Evolutionary conservation across 2,888 invertebrate genomes (phyloP).

Genomic region (Zaprionus obscuricornis): DNA sequence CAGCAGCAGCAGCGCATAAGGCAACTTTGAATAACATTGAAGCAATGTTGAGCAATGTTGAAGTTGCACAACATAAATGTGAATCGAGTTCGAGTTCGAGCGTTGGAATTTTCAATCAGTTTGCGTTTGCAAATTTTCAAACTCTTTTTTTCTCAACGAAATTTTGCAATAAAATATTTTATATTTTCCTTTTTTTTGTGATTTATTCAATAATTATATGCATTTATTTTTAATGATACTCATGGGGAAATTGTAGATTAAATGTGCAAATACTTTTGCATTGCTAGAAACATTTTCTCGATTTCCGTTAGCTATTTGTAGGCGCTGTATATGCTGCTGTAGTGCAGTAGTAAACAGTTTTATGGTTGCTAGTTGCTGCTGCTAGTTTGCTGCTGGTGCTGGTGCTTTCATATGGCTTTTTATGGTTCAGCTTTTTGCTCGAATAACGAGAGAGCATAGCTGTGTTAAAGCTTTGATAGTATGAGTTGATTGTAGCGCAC

Average conservation of each 20-base stretch:
- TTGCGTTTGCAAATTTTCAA: neutral
- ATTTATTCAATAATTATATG: too few species aligned
- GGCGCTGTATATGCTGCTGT: too few species aligned
- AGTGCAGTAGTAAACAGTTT: constrained; percentile 51
- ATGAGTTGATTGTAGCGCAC: constrained; percentile 49
- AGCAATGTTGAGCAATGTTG: constrained; percentile 27
- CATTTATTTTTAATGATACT: too few species aligned
- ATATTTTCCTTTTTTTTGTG: too few species aligned
- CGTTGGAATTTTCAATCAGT: constrained; percentile 42
- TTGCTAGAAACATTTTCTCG: too few species aligned
- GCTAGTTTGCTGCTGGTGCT: too few species aligned
- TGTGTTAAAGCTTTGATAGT: constrained; percentile 53
- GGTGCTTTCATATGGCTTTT: constrained; percentile 40
- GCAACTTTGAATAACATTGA: constrained; percentile 27
- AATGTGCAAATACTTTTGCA: neutral
- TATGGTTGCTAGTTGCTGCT: constrained; percentile 48
- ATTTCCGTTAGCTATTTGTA: neutral
- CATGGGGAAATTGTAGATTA: too few species aligned
- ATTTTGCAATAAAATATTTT: too few species aligned
- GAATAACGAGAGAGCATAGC: neutral
- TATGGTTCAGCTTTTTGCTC: constrained; percentile 47
- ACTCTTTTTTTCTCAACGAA: neutral
- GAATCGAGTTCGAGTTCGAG: too few species aligned
- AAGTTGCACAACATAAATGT: constrained; percentile 8
- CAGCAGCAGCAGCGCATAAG: too few species aligned